Percentiles rank a stretch among this genome's conserved stretches.
phyloP scores from a whole-genome alignment of 2,113 vertebrate genomes.

The Stegostoma tigrinum region DNA sequence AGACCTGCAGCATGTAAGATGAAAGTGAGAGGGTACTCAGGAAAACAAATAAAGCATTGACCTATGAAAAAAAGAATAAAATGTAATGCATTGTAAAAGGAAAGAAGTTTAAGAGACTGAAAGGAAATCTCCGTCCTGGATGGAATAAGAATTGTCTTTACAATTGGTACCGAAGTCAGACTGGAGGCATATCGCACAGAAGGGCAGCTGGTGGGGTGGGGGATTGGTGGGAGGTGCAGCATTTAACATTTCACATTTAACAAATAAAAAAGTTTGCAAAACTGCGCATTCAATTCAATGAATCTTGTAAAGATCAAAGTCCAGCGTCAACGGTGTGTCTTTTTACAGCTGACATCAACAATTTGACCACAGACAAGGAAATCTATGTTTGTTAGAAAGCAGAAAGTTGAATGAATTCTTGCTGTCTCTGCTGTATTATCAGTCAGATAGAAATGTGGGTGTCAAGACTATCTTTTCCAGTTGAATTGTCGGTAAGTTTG shows the following conservation, averaged over 20 bases:
- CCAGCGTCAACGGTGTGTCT: background rate
- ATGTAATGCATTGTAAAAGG: background rate
- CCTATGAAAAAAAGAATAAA: too few species aligned
- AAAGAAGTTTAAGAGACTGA: background rate
- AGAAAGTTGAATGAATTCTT: background rate
- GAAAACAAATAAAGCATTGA: background rate
- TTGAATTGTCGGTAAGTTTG: background rate
- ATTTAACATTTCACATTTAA: background rate
- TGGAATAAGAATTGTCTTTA: background rate
- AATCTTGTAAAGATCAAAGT: background rate
- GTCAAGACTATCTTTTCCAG: background rate
- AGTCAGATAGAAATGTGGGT: background rate
- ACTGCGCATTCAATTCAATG: background rate
- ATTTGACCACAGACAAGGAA: background rate
- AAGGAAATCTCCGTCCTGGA: background rate
- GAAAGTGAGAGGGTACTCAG: background rate
- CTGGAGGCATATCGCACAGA: background rate
- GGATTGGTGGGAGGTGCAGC: too few species aligned
- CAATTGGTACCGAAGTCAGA: background rate
- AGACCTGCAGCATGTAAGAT: background rate
- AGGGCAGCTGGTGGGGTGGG: too few species aligned
- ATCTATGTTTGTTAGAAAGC: background rate
- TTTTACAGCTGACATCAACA: background rate
- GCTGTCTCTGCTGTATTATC: background rate
- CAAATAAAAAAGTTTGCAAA: background rate